Percentiles rank a stretch among this genome's conserved stretches.
phyloP scores from a whole-genome alignment of 2,888 invertebrate genomes.

The Hymenopus coronatus region DNA sequence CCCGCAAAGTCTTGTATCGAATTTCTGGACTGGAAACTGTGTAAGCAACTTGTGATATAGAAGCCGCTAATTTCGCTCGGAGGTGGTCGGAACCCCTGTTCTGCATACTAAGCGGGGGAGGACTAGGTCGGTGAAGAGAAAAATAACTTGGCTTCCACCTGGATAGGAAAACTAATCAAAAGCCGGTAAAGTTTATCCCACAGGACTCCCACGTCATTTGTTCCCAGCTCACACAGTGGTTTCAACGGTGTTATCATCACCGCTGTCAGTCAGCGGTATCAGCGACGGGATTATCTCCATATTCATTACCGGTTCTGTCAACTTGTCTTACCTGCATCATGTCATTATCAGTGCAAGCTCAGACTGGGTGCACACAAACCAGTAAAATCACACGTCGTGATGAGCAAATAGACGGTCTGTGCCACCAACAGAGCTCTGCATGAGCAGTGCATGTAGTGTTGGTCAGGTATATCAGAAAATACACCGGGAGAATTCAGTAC shows the following conservation, averaged over 20 bases:
- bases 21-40: neutral
- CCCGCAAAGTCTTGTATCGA: neutral
- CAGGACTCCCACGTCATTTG: neutral
- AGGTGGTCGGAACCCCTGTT: neutral
- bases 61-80: neutral
- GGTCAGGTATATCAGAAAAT: too few relatives aligned
- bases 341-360: neutral
- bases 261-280: neutral
- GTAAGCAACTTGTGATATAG: neutral
- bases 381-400: too few relatives aligned
- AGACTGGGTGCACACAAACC: neutral
- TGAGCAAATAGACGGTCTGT: too few relatives aligned
- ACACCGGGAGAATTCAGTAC: too few relatives aligned
- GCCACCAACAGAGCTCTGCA: too few relatives aligned
- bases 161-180: neutral
- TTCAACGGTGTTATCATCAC: neutral
- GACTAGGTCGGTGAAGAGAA: neutral
- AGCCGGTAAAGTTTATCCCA: neutral
- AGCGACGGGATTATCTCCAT: neutral
- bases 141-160: neutral
- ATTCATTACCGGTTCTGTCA: neutral
- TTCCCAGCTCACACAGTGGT: neutral
- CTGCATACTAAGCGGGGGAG: neutral
- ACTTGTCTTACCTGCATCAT: neutral
- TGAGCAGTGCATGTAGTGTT: too few relatives aligned